A percentile compares a stretch with the other conserved stretches of the same genome.
phyloP scores from a whole-genome alignment of 1,140 invertebrate species.

The Nixonia krombeini region DNA sequence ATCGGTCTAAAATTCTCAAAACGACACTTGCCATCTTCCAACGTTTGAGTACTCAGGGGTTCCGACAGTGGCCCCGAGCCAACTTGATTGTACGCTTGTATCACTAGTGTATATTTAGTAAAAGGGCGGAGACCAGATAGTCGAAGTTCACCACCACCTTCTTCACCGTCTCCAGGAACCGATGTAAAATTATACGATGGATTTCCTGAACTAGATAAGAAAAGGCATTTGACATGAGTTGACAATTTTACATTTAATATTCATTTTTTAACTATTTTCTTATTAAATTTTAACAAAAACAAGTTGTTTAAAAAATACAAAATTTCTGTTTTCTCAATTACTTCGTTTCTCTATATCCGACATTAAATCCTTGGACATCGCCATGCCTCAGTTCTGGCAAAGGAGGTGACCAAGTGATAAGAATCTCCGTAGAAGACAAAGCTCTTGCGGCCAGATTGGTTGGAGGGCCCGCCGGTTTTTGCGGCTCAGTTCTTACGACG shows the following conservation, averaged over 20 bases:
- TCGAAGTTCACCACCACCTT: constrained; percentile 77
- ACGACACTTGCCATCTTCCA: constrained; percentile 80
- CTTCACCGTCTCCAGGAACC: constrained; percentile 79
- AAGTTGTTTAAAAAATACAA: too few relatives aligned
- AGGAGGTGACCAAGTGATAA: constrained; percentile 84
- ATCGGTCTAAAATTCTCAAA: too few relatives aligned
- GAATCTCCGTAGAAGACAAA: constrained; percentile 82
- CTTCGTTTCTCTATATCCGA: constrained; percentile 69
- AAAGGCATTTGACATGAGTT: constrained; percentile 12
- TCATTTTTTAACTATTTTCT: too few relatives aligned
- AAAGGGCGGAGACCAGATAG: constrained; percentile 81
- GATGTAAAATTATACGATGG: constrained; percentile 78
- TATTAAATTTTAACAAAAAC: too few relatives aligned
- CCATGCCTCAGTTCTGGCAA: constrained; percentile 79
- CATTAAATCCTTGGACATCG: constrained; percentile 78
- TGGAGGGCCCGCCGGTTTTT: constrained; percentile 83
- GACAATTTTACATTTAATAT: constrained; percentile 1
- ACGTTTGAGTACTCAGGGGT: constrained; percentile 81
- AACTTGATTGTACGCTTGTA: constrained; percentile 89
- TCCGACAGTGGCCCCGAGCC: constrained; percentile 86
- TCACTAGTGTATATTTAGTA: constrained; percentile 84
- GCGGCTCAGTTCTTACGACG: constrained; percentile 80
- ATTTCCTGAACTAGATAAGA: constrained; percentile 61
- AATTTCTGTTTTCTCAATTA: background rate
- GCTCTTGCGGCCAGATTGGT: constrained; percentile 79